Base-by-base conservation (phyloP, 1,140 invertebrate genomes). In the Hormaphis cornu region DNA sequence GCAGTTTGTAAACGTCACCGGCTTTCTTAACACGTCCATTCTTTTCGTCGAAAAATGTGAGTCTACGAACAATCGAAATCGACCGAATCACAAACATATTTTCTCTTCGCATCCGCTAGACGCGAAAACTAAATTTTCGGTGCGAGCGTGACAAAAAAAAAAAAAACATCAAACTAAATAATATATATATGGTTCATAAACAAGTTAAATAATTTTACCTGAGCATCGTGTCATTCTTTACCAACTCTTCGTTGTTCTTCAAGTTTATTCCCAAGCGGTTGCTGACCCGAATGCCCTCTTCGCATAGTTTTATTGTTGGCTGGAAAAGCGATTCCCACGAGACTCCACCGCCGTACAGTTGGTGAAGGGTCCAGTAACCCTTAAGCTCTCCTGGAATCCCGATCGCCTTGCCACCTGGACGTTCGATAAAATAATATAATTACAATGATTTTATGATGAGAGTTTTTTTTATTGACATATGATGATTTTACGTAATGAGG, bases 331-430 rank as follows among this genome's bases (percentile, higher is more conserved):
- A 83, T 20, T 77, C 76, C 95, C 95, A 98, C 16, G 69, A 24
- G 0, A 83, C 80, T 20, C 95, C 75, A 66, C 82, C 85, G 0
- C 93, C 85, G 73, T 87, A 96, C 73, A 80, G 83, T 35, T 85
- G 76, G 76, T 95, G 87, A 0, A 91, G 83, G 52, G 84, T 83
- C 85, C 87, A 88, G 76, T 93, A 95, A 0, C 95, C 95, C 70
- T 82, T 81, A 1, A 98, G 76, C 78, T 97, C 95, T 7, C 93
- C 94, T 0, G 96, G 95, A 10, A 97, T 88, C 0, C 87, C 95
- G 8, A 93, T 84, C 0, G 95, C 83, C 56, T 90, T 75, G 3
- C 87, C 88, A 72, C 87, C 87, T 82, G 50, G 0, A 30, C 5
- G 30, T 53, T 53, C n/a, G n/a, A n/a, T n/a, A n/a, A n/a, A n/a